Evolutionary conservation across 2,113 vertebrate genomes (phyloP), one percentile per base, ranked within the genome.

Genomic region (Charadrius vociferus): DNA sequence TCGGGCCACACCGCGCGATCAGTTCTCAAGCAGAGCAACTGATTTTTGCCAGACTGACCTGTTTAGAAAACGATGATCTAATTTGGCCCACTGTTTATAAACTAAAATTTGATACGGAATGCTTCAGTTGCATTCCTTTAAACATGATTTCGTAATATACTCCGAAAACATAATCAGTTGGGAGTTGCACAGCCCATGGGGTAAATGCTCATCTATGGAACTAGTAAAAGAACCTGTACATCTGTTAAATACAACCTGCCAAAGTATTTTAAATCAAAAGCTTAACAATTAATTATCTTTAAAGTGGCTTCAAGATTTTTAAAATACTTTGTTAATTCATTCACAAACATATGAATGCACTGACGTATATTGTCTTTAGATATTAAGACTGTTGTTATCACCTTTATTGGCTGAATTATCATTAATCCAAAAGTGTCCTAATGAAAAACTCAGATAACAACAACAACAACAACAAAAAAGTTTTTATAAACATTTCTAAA

Each of bases 231-330:
- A 97, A 88, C 86, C 81, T 49, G 90, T 47, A 81, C 29, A 55
- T 89, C 94, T 80, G 92, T n/a, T 95, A 95, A 93, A 96, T 72
- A 92, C 81, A 95, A 62, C 95, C 91, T 86, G 86, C 92, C 94
- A 71, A 90, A 87, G 78, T 41, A 75, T 36, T 90, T 96, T 39
- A 71, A 72, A 50, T 73, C 81, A 29, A 75, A 95, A 77, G 90
- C 39, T 88, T 73, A 96, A 93, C 96, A 95, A 86, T 77, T 85
- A 80, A 52, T 84, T 71, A 65, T 37, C 88, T 96, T 79, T 84
- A 20, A 39, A 94, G 85, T 75, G 90, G 79, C 70, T 75, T 86
- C 86, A 50, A 39, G 49, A 82, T 80, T 58, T 95, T 58, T 10
- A 77, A 94, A 97, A 82, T 22, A 34, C 77, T 78, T 61, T 49